Evolutionary conservation across 2,797 vertebrate genomes (phyloP), one percentile per base, ranked within the genome.

Genomic region (Ibycter americanus): DNA sequence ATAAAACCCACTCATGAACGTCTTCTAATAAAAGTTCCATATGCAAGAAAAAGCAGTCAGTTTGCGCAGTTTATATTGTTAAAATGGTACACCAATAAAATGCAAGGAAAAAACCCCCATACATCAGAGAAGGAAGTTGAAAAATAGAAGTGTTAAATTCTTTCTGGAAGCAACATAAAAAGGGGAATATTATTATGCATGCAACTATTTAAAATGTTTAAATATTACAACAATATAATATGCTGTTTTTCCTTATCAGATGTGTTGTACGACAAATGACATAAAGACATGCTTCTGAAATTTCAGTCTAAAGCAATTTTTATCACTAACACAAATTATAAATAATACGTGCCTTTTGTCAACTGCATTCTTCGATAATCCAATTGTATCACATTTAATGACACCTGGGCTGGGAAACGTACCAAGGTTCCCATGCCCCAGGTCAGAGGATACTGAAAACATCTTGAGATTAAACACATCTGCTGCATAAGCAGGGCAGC

Each of bases 321-420:
- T 96, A 83, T 34, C 55, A 29, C 77, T 83, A 97, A 87, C 78
- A 87, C 85, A 93, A 96, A 85, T 94, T 42, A 91, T 67, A 96
- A 96, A 94, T 97, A 94, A 96, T 86, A 62, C 0, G 51, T 87
- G 82, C 29, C 73, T 97, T 97, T 97, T 70, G 36, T 91, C 96
- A 97, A 55, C 81, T 17, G 23, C 87, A 78, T 97, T 97, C 94
- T 90, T 97, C 61, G 12, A n/a, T 92, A 95, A 97, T 95, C 89
- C 96, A 94, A 97, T 97, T 89, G 79, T 32, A 79, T 72, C 95
- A 49, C 17, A 15, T 67, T 67, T 91, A 96, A 96, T 36, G 96
- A 97, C 93, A 97, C 91, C 94, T 67, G 89, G 93, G 65, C 56
- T 97, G 96, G 93, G 96, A 95, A 97, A 91, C 63, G 63, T 56